Evolutionary conservation across 37 sponge, comb jelly and placozoan genomes (phyloP).

Genomic region (Ianthella basta): DNA sequence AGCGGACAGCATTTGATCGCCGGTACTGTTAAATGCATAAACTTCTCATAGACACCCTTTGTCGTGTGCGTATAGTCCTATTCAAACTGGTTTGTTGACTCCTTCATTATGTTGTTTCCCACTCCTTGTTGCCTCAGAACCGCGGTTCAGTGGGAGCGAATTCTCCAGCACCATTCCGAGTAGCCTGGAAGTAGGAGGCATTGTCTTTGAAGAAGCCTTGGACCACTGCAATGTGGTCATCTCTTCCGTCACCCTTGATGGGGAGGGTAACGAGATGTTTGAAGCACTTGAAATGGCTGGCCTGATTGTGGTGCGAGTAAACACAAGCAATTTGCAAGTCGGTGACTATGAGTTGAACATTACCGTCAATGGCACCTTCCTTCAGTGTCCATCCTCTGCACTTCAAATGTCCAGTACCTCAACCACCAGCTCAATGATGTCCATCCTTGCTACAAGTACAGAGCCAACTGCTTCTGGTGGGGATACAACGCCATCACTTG

Average conservation of each 20-base stretch:
- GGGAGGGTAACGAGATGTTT: not conserved
- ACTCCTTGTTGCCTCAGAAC: not conserved
- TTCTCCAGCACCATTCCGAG: not conserved
- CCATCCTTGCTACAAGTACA: no score
- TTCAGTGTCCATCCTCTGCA: not conserved
- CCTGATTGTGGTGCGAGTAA: not conserved
- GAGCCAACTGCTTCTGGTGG: no score
- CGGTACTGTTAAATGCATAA: no score
- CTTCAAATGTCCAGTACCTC: not conserved
- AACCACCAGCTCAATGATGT: no score
- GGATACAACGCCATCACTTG: no score
- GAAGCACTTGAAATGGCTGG: not conserved
- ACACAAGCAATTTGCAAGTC: not conserved
- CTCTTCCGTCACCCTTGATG: not conserved
- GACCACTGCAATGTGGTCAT: slow-evolving; percentile 1
- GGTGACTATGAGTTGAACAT: slow-evolving; percentile 8
- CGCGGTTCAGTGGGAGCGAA: not conserved
- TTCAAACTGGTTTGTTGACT: no score
- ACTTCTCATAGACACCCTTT: no score
- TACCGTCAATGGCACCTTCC: slow-evolving; percentile 7
- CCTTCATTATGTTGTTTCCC: no score
- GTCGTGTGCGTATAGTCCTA: no score
- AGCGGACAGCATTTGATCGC: no score
- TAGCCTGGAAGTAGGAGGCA: not conserved
- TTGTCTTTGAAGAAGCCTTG: not conserved